A percentile compares a stretch with the other conserved stretches of the same genome.
These are phyloP conservation scores for Nesidiocoris tenuis DNA, from an alignment of 2,888 invertebrate genomes.

Conservation along the genomic window DNA sequence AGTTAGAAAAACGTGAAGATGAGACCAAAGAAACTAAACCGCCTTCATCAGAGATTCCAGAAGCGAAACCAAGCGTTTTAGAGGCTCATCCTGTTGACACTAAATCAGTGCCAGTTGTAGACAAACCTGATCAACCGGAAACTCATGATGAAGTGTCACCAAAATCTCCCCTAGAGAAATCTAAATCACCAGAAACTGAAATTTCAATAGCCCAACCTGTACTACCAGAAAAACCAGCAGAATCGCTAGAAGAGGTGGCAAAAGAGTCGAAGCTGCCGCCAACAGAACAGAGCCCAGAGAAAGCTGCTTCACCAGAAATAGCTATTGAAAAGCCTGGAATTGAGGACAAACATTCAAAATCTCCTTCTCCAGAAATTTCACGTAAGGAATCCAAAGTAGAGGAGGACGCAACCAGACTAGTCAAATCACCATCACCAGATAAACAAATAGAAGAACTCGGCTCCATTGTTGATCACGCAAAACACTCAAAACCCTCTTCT, in stretches of 20 bases:
- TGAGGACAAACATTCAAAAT: background rate
- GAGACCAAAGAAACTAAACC: background rate
- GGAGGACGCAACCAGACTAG: background rate
- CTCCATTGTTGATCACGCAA: too few relatives aligned
- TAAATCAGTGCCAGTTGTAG: too few relatives aligned
- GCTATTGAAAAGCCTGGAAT: background rate
- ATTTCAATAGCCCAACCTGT: too few relatives aligned
- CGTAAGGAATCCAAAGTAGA: background rate
- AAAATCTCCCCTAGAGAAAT: background rate
- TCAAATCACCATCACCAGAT: constrained; percentile 30
- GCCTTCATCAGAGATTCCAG: background rate
- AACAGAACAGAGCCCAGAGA: too few relatives aligned
- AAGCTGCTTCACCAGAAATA: background rate
- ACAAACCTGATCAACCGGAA: too few relatives aligned
- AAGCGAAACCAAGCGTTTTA: background rate
- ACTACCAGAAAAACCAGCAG: background rate
- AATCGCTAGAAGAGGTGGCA: background rate
- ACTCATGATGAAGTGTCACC: too few relatives aligned
- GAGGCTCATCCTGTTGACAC: too few relatives aligned
- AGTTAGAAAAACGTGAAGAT: background rate
- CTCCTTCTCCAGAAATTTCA: constrained; percentile 18
- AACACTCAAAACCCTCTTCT: too few relatives aligned
- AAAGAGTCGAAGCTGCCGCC: too few relatives aligned
- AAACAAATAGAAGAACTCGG: background rate
- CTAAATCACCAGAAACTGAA: constrained; percentile 1